Evolutionary conservation across 1,140 invertebrate genomes (phyloP), one percentile per base, ranked within the genome.

Genomic region (Cyphomyrmex costatus): DNA sequence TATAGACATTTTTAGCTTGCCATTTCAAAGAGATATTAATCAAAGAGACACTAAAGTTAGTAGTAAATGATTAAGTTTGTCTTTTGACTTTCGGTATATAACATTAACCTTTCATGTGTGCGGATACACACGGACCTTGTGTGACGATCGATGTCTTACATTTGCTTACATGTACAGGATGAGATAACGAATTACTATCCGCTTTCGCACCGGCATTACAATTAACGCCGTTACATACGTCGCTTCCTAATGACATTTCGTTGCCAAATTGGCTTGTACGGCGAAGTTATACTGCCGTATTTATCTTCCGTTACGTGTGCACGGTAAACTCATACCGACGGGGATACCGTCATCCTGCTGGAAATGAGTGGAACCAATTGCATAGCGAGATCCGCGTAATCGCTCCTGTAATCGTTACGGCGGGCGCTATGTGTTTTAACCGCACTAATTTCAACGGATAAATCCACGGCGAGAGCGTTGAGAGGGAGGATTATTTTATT

Each of bases 241-340:
- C 68, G 66, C 68, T 83, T 42, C 24, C 51, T 83, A 83, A 83
- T 74, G 79, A 83, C 79, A 60, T 83, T 83, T 83, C 79, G 79
- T 83, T 83, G 79, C 79, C 79, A 83, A 83, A 83, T 83, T 83
- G 79, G 79, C 79, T 83, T 83, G 79, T 83, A 74, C 53, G 68
- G 36, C 68, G 21, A 73, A 83, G 79, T 74, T 83, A 83, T 83
- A 83, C 68, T 46, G 53, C n/a, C 79, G 53, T 83, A 83, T 83
- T 83, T 83, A 83, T 74, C 79, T 83, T 74, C 51, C 68, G 79
- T 74, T 83, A 74, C 68, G 79, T 83, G 68, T 49, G 42, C 68
- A 83, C 42, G 68, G 79, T 33, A 83, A 83, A 83, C 27, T 83
- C 68, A 60, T 30, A 68, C 46, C n/a, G 68, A 8, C 10, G 36